These are phyloP conservation scores for Tiphia femorata DNA, from an alignment of 2,888 invertebrate species.

Conservation along the genomic window DNA sequence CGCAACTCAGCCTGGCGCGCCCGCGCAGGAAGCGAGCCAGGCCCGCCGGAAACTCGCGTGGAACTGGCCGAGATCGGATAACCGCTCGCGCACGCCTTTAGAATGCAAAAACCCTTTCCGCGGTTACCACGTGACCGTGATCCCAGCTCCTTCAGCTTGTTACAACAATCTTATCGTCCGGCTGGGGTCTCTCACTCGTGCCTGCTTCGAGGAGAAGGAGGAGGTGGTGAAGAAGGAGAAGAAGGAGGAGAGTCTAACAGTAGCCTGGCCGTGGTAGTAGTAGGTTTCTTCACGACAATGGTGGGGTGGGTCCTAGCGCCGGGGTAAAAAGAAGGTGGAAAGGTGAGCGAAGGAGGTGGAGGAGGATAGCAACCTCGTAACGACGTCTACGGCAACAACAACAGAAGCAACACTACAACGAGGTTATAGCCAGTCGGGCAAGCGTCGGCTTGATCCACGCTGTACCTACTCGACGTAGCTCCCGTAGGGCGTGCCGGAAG, in stretches of 20 bases:
- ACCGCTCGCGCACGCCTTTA: constrained; percentile 26
- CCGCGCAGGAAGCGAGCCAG: too few species aligned
- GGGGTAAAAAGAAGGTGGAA: constrained; percentile 29
- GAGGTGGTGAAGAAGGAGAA: constrained; percentile 23
- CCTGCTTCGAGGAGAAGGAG: constrained; percentile 24
- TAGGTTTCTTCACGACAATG: constrained; percentile 7
- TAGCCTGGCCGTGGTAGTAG: too few species aligned
- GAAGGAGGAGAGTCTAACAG: constrained; percentile 28
- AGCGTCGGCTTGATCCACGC: constrained; percentile 60
- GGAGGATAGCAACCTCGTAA: constrained; percentile 17
- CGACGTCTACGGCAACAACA: too few species aligned
- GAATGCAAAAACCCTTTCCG: constrained; percentile 58
- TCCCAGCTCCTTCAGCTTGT: constrained; percentile 60
- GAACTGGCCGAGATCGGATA: too few species aligned
- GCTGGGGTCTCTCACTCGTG: constrained; percentile 28
- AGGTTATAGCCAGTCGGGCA: constrained; percentile 57
- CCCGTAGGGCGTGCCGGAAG: constrained; percentile 40
- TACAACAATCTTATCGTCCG: constrained; percentile 64
- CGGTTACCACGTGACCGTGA: constrained; percentile 58
- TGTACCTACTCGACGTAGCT: constrained; percentile 57
- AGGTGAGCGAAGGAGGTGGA: constrained; percentile 30
- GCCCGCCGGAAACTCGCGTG: too few species aligned
- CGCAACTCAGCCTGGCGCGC: too few species aligned
- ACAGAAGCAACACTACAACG: too few species aligned
- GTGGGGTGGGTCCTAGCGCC: not conserved